These are phyloP conservation scores for Orthonychiurus folsomi DNA, from an alignment of 2,888 invertebrate species.

Conservation along the genomic window DNA sequence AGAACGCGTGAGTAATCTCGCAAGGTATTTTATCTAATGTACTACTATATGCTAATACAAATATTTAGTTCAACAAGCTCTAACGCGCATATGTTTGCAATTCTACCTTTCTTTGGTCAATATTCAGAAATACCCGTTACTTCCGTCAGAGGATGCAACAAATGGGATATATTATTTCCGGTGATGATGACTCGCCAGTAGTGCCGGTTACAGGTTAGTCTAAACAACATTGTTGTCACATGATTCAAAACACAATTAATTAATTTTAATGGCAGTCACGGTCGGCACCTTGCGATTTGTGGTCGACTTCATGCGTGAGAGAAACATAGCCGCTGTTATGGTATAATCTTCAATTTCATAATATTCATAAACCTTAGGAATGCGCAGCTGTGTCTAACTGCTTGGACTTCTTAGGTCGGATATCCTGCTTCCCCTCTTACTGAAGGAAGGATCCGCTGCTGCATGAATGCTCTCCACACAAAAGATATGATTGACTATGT, in stretches of 20 bases:
- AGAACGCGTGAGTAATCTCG: slow-evolving; percentile 42
- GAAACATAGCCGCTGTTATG: slow-evolving; percentile 12
- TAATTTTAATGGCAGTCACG: too few species aligned
- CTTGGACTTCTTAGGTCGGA: background rate
- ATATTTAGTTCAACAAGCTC: background rate
- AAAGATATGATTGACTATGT: slow-evolving; percentile 14
- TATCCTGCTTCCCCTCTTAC: slow-evolving; percentile 13
- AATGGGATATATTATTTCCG: slow-evolving; percentile 50
- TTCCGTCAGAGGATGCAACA: slow-evolving; percentile 47
- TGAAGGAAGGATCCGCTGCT: slow-evolving; percentile 13
- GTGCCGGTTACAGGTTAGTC: too few species aligned
- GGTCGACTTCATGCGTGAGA: slow-evolving; percentile 12
- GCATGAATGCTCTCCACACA: slow-evolving; percentile 12
- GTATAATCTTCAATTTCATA: background rate
- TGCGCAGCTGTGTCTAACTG: background rate
- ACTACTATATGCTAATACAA: background rate
- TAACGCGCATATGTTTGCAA: background rate
- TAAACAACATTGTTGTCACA: too few species aligned
- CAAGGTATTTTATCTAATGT: background rate
- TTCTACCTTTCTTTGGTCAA: background rate
- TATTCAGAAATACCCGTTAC: slow-evolving; percentile 47
- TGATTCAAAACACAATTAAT: too few species aligned
- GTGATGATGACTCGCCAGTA: slow-evolving; percentile 50
- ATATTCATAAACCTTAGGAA: background rate
- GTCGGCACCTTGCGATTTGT: slow-evolving; percentile 9